phyloP scores from a whole-genome alignment of 23 tunicate species.

The Phallusia fumigata region DNA sequence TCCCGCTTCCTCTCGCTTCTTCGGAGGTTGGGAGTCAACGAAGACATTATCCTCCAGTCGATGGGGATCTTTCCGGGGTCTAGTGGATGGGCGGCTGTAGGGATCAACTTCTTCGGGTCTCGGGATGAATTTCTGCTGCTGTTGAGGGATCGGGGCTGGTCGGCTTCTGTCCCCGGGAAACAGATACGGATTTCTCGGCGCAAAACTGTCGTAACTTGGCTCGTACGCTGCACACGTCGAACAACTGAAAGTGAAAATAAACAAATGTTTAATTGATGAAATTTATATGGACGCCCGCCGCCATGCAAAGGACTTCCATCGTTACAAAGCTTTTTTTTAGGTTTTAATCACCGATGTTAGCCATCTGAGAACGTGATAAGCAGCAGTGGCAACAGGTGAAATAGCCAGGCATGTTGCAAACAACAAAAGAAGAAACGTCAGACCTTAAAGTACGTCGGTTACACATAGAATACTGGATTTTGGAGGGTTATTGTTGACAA shows the following conservation, averaged over 20 bases:
- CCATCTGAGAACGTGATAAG: too few relatives aligned
- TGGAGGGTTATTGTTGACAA: too few relatives aligned
- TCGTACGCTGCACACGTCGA: conserved; percentile 26
- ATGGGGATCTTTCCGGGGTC: not conserved
- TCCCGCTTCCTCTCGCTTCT: not conserved
- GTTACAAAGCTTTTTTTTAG: too few relatives aligned
- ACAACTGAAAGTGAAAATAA: conserved; percentile 33
- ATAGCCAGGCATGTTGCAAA: too few relatives aligned
- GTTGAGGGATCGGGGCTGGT: not conserved
- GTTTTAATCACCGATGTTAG: too few relatives aligned
- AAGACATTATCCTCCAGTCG: not conserved
- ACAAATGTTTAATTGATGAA: too few relatives aligned
- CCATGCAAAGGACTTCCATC: too few relatives aligned
- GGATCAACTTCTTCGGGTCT: not conserved
- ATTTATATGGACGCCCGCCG: too few relatives aligned
- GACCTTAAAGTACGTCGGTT: too few relatives aligned
- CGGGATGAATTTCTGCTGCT: not conserved
- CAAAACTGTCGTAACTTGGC: not conserved
- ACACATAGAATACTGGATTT: too few relatives aligned
- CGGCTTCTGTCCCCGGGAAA: conserved; percentile 23
- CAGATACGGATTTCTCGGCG: conserved; percentile 38
- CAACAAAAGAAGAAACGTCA: too few relatives aligned
- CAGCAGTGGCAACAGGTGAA: too few relatives aligned
- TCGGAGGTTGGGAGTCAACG: not conserved
- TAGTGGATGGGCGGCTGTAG: conserved; percentile 32